phyloP scores from a whole-genome alignment of 1,140 invertebrate species.

The Drosophila nigromelanica region DNA sequence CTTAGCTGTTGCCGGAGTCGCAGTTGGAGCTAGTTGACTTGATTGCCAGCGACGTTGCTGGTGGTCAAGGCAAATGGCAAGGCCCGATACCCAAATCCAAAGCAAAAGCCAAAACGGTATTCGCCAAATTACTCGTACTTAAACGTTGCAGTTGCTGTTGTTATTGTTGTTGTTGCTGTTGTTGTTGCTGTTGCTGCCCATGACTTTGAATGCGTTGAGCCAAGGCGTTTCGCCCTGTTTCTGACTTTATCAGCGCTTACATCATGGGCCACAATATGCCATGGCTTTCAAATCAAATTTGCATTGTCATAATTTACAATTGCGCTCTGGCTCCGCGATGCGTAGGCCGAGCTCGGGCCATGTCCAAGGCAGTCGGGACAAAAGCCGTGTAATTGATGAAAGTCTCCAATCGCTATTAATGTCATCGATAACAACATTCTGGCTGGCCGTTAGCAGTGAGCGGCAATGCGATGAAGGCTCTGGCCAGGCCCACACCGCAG shows the following conservation, averaged over 20 bases:
- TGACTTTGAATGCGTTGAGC: constrained; percentile 70
- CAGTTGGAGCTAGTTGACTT: constrained; percentile 58
- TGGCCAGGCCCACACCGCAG: background rate
- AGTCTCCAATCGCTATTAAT: constrained; percentile 80
- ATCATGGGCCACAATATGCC: constrained; percentile 73
- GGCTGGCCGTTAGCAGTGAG: constrained; percentile 36
- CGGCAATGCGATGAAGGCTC: constrained; percentile 3
- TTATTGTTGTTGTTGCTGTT: constrained; percentile 9
- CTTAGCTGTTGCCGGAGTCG: constrained; percentile 1
- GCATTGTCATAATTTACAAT: constrained; percentile 82
- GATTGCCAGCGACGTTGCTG: constrained; percentile 67
- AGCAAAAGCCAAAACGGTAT: constrained; percentile 64
- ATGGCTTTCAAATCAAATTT: constrained; percentile 69
- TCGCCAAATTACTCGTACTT: constrained; percentile 70
- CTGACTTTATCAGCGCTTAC: constrained; percentile 69
- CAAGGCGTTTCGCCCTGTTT: constrained; percentile 55
- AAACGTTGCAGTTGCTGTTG: constrained; percentile 28
- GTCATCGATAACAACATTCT: constrained; percentile 74
- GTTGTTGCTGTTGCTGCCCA: constrained; percentile 37
- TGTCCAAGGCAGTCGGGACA: constrained; percentile 40
- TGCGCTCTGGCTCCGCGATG: constrained; percentile 39
- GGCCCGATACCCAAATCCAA: constrained; percentile 29
- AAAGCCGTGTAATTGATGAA: constrained; percentile 77
- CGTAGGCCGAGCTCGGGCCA: constrained; percentile 56
- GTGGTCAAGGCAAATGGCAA: constrained; percentile 68